Evolutionary conservation across 2,888 invertebrate species (phyloP).

Genomic region (Anthophora plumipes): DNA sequence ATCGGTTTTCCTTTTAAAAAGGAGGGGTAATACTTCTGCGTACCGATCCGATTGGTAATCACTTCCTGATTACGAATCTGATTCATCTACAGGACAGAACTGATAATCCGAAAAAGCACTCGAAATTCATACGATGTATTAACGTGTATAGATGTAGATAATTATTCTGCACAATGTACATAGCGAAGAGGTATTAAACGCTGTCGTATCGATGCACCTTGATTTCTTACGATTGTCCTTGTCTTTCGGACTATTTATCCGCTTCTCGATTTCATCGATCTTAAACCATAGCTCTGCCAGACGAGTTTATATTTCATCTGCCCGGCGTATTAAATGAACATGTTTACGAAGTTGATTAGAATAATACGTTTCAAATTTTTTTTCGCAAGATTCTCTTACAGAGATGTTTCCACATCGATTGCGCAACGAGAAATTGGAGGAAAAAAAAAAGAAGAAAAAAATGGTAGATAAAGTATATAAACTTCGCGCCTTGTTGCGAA

Average conservation of each 20-base stretch:
- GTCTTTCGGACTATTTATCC: conserved; percentile 29
- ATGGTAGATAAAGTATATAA: too few species aligned
- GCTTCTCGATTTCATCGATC: conserved; percentile 52
- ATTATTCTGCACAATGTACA: not conserved
- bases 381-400: too few species aligned
- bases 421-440: not conserved
- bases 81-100: not conserved
- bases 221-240: conserved; percentile 29
- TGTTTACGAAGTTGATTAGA: not conserved
- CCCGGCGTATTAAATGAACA: conserved; percentile 20
- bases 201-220: not conserved
- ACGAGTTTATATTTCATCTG: conserved; percentile 42
- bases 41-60: not conserved
- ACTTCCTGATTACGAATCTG: not conserved
- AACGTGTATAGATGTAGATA: not conserved
- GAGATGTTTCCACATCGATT: not conserved
- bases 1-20: too few species aligned
- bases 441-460: too few species aligned
- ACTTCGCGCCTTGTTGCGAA: too few species aligned
- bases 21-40: not conserved
- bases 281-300: not conserved
- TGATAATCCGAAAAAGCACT: not conserved
- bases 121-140: not conserved
- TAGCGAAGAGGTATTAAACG: not conserved
- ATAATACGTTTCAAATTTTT: not conserved